Conservation (phyloP, 2,113 vertebrate species). For the Gallinago undulata region DNA sequence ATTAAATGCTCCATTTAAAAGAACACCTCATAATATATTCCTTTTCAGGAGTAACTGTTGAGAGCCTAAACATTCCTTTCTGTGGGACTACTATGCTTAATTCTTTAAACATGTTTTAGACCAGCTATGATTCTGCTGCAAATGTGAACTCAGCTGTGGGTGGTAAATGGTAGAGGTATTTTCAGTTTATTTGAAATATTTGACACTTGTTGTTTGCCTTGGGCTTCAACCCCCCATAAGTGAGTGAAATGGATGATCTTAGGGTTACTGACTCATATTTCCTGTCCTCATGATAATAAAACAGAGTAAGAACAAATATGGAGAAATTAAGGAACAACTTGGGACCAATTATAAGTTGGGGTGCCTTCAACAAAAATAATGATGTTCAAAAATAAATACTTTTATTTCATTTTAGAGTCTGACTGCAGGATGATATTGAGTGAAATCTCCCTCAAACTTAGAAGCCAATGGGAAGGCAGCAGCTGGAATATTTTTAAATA, state of each 20-base stretch:
- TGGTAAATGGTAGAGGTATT: conserved; percentile 61
- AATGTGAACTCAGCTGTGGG: conserved; percentile 50
- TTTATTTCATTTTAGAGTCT: background rate
- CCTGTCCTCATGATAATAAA: conserved; percentile 42
- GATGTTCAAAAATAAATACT: background rate
- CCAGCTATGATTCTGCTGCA: background rate
- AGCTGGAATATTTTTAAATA: background rate
- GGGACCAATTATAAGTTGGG: conserved; percentile 7
- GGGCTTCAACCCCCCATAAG: background rate
- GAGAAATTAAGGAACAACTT: conserved; percentile 40
- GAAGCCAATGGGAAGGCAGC: background rate
- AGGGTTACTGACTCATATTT: conserved; percentile 56
- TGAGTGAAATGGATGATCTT: conserved; percentile 44
- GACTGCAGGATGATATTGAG: background rate
- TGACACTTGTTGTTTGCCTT: conserved; percentile 61
- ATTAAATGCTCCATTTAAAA: background rate
- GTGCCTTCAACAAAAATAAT: conserved; percentile 39
- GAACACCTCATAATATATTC: background rate
- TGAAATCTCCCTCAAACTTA: background rate
- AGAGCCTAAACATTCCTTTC: conserved; percentile 35
- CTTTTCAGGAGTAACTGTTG: background rate
- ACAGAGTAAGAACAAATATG: conserved; percentile 31
- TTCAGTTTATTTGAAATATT: conserved; percentile 68
- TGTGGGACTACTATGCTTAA: conserved; percentile 8
- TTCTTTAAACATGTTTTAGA: conserved; percentile 43